Percentiles rank a stretch among this genome's conserved stretches.
Conservation (phyloP, 2,888 invertebrate genomes). For the Agrotis exclamationis region DNA sequence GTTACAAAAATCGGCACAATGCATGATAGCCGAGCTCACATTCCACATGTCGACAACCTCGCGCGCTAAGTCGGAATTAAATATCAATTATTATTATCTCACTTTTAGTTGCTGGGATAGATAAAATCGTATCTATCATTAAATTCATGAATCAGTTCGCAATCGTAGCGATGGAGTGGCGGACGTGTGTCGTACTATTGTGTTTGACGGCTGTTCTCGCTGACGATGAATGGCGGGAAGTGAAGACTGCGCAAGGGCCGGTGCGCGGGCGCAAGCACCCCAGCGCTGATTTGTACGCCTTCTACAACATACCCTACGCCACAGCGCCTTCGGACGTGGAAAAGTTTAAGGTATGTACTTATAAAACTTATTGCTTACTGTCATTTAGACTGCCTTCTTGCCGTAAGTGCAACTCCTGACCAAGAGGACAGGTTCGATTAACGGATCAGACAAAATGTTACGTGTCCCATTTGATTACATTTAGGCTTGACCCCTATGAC, state of each 20-base stretch:
- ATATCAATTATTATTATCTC: not conserved
- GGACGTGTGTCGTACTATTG: conserved; percentile 22
- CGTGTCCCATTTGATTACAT: too few species aligned
- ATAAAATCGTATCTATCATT: not conserved
- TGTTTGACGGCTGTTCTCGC: conserved; percentile 22
- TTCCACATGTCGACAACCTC: too few species aligned
- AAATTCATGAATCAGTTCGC: conserved; percentile 3
- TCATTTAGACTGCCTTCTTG: too few species aligned
- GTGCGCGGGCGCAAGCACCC: conserved; percentile 70
- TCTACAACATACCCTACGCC: conserved; percentile 75
- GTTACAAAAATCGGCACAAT: too few species aligned
- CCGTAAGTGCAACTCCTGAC: too few species aligned
- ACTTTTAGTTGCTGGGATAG: not conserved
- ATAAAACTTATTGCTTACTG: not conserved
- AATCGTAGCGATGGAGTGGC: conserved; percentile 29
- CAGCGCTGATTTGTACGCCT: conserved; percentile 64
- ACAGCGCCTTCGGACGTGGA: conserved; percentile 69
- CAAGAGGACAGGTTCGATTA: too few species aligned
- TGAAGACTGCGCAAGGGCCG: conserved; percentile 67
- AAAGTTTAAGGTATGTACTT: conserved; percentile 58
- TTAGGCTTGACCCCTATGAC: too few species aligned
- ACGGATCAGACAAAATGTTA: too few species aligned
- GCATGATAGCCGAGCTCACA: too few species aligned
- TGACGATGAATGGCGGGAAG: conserved; percentile 54
- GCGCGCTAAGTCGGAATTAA: too few species aligned